Conservation (phyloP, 2,888 invertebrate species). For the Tipula lateralis region DNA sequence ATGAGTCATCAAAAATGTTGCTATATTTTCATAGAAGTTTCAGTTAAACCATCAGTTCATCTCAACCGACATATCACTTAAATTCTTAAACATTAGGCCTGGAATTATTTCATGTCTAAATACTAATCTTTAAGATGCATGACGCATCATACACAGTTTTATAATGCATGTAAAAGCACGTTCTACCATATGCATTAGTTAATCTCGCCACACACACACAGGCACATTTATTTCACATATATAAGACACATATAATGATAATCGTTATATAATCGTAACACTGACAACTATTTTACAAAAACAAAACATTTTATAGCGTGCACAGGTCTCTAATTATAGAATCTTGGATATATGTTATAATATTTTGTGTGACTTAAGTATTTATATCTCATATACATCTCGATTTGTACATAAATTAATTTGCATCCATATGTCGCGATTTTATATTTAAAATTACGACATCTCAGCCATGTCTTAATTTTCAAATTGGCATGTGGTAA, state of each 20-base stretch:
- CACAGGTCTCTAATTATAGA: background rate
- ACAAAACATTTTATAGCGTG: background rate
- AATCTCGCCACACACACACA: background rate
- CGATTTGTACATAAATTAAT: background rate
- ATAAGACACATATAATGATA: background rate
- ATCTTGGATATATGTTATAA: background rate
- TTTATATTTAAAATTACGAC: background rate
- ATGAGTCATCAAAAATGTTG: too few relatives aligned
- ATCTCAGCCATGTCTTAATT: background rate
- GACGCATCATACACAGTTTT: background rate
- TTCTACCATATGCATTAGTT: background rate
- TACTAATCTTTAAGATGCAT: too few relatives aligned
- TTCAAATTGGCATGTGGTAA: background rate
- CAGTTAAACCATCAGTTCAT: too few relatives aligned
- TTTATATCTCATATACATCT: background rate
- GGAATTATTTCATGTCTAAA: too few relatives aligned
- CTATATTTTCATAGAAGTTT: too few relatives aligned
- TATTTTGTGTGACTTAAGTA: background rate
- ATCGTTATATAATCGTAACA: background rate
- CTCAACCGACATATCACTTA: too few relatives aligned
- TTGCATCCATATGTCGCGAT: constrained; percentile 19
- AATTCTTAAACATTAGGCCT: too few relatives aligned
- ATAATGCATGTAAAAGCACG: background rate
- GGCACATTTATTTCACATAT: background rate
- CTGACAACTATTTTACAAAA: background rate